phyloP scores from a whole-genome alignment of 2,888 invertebrate species.

The Loripinus fragilis region DNA sequence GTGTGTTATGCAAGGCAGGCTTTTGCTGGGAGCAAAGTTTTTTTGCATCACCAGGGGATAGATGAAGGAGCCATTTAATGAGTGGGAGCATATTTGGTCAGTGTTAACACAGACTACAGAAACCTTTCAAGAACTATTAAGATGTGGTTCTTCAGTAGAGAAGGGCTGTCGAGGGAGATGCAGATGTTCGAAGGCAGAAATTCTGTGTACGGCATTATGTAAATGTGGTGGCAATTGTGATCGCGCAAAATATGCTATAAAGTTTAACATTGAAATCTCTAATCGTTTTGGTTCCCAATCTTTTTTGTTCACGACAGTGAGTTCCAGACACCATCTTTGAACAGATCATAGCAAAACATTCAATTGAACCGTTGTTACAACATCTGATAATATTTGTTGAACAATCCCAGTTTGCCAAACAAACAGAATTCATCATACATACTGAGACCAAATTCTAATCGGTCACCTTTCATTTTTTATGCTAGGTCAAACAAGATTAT shows the following conservation, averaged over 20 bases:
- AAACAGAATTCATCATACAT: too few species aligned
- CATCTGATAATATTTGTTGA: too few species aligned
- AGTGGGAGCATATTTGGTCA: background rate
- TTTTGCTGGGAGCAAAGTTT: background rate
- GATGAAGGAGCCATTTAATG: background rate
- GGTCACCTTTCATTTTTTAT: too few species aligned
- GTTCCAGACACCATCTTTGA: too few species aligned
- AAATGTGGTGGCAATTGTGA: background rate
- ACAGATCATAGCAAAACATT: too few species aligned
- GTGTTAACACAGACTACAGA: background rate
- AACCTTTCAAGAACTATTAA: background rate
- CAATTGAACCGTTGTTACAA: too few species aligned
- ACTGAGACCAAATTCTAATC: too few species aligned
- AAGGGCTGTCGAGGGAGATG: too few species aligned
- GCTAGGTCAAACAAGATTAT: too few species aligned
- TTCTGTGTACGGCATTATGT: background rate
- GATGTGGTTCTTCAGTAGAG: background rate
- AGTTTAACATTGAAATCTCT: background rate
- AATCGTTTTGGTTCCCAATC: too few species aligned
- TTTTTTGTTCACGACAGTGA: too few species aligned
- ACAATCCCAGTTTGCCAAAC: too few species aligned
- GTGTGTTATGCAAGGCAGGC: background rate
- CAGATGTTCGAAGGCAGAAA: background rate
- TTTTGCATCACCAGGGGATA: background rate
- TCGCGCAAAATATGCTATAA: background rate